Base-by-base conservation (phyloP, 2,797 vertebrate species). In the Girardinus metallicus region DNA sequence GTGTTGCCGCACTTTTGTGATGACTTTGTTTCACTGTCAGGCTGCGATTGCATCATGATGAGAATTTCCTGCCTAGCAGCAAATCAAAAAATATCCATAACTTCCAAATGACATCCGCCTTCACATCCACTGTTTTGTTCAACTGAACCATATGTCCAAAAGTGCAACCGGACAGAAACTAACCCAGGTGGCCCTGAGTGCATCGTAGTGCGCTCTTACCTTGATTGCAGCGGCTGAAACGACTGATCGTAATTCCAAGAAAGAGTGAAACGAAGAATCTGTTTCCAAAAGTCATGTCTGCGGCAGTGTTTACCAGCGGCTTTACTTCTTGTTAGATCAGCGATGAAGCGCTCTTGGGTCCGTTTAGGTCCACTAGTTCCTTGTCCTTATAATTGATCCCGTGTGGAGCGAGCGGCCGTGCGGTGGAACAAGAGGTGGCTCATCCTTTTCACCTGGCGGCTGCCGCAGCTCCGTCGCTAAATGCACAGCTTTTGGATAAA, bases 241-340 rank as follows among this genome's bases (percentile, higher is more conserved):
- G 83, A 68, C 80, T 81, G 90, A 93, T 79, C 78, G 89, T 81
- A 88, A 93, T 88, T 89, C 93, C 92, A 47, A 94, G 87, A 87
- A 92, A 91, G 85, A 95, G 85, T 87, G 89, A 89, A 81, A 92
- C 70, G 80, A 85, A 60, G 75, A 91, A 83, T 90, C 87, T 90
- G 75, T 90, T 88, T 87, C 90, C 92, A 78, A 90, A 91, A 91
- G 80, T 94, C 95, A 95, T 95, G 86, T 93, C 92, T 93, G 88
- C 91, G 73, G 88, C 87, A 84, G 85, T 90, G 93, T 94, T 86
- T 80, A 92, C 76, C 76, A 64, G 57, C 79, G 80, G 74, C 80
- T 83, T 73, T 16, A 53, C 74, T 55, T 74, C 78, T 71, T 75
- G 75, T 85, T 86, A 78, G 74, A 39, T 73, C 55, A 46, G 75